These are phyloP conservation scores for Corella eumyota DNA, from an alignment of 23 tunicate species.

Conservation along the genomic window DNA sequence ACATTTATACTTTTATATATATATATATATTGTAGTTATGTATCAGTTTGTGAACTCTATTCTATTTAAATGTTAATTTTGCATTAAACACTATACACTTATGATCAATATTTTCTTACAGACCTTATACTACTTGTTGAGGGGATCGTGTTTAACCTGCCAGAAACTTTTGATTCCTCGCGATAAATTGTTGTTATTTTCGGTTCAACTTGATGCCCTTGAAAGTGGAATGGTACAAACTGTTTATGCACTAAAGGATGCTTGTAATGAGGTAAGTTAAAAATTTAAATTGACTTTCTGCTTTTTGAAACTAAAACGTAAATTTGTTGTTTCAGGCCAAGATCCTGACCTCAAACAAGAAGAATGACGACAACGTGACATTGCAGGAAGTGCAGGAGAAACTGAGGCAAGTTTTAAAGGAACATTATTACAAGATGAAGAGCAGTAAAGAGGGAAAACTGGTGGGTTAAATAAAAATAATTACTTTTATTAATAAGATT, in stretches of 20 bases:
- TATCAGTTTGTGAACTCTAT: too few relatives aligned
- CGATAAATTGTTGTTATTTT: constrained; percentile 13
- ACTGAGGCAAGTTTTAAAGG: not conserved
- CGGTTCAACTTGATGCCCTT: constrained; percentile 53
- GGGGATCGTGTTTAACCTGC: constrained; percentile 55
- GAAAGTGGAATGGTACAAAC: constrained; percentile 46
- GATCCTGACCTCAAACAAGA: too few relatives aligned
- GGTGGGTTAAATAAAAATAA: too few relatives aligned
- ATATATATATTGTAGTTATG: too few relatives aligned
- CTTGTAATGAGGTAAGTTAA: constrained; percentile 25
- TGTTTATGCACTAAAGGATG: constrained; percentile 26
- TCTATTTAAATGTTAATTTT: too few relatives aligned
- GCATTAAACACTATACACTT: too few relatives aligned
- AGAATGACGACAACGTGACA: constrained; percentile 1
- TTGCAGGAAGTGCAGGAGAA: constrained; percentile 12
- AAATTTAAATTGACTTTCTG: too few relatives aligned
- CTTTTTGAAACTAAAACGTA: too few relatives aligned
- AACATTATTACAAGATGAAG: constrained; percentile 5
- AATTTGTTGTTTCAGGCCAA: too few relatives aligned
- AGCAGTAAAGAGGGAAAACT: too few relatives aligned
- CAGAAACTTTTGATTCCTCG: constrained; percentile 28
- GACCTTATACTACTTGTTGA: constrained; percentile 23
- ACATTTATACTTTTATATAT: too few relatives aligned
- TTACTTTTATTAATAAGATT: too few relatives aligned
- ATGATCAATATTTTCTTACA: constrained; percentile 12